A percentile compares a stretch with the other conserved stretches of the same genome.
These are phyloP conservation scores for Ataeniobius toweri DNA, from an alignment of 2,797 vertebrate genomes.

Conservation along the genomic window DNA sequence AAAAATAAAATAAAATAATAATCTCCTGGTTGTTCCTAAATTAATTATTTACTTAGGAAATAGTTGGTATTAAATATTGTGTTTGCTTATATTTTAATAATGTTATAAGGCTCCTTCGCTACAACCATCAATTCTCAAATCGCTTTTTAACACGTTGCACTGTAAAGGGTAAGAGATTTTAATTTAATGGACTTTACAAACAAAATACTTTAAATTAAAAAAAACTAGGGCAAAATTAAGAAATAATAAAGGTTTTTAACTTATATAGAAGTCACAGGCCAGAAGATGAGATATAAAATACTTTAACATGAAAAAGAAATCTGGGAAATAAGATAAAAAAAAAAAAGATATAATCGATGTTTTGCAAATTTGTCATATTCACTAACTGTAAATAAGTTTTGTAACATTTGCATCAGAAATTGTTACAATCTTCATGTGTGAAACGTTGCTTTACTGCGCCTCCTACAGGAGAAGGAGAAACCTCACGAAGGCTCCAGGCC, in stretches of 20 bases:
- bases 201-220: no score
- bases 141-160: no score
- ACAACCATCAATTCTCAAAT: neutral
- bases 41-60: neutral
- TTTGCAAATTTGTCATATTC: neutral
- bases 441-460: neutral
- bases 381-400: neutral
- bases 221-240: neutral
- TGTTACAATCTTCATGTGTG: neutral
- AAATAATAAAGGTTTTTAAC: neutral
- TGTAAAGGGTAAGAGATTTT: neutral
- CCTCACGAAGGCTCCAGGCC: constrained; percentile 89
- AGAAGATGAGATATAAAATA: neutral
- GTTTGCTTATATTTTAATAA: no score
- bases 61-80: neutral
- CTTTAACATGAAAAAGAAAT: neutral
- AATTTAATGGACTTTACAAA: neutral
- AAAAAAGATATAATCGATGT: neutral
- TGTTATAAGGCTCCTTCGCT: no score
- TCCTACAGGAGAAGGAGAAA: constrained; percentile 86
- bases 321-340: neutral
- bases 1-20: no score
- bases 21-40: no score
- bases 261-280: neutral
- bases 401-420: neutral